Base-by-base conservation (phyloP, 2,797 vertebrate genomes). In the Pachyuromys duprasi region DNA sequence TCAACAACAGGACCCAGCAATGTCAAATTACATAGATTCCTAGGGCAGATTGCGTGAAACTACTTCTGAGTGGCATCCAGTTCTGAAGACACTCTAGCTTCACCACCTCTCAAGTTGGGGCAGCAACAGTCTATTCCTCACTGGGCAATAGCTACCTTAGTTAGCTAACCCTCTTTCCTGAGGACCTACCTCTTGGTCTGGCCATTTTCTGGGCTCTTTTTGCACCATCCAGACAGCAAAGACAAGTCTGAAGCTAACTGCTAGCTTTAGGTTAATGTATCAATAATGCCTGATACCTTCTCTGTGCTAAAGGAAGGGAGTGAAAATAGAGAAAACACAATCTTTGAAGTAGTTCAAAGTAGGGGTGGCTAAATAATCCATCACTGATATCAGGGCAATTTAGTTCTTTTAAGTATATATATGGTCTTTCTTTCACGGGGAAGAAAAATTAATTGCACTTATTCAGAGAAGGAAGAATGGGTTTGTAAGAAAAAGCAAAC, bases 61-160 rank as follows among this genome's bases (percentile, higher is more conserved):
- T 31, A 39, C 36, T 24, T 39, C 63, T 18, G 9, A 8, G 39
- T 0, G 8, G 24, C 1, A 7, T 24, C 2, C 17, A 11, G 31
- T 39, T 62, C 53, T 36, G 22, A 45, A 62, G 63, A 80, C 22
- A 4, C 60, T 24, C 17, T 6, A 15, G 39, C 8, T 5, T 22
- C 33, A 5, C 31, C 5, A 39, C 39, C 49, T 14, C n/a, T 86
- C 22, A 11, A 4, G n/a, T 0, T 49, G 72, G 55, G 36, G 26
- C 15, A 31, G 22, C 39, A 79, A 31, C 8, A 45, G 5, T 28
- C 65, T 45, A 33, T 0, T 55, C 17, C 13, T 22, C 53, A n/a
- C 0, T 36, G 63, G 22, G 36, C 36, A 28, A 18, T 1, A 26
- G 53, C 1, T 9, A 6, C 62, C 24, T 79, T 53, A 26, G 28